phyloP scores from a whole-genome alignment of 2,888 invertebrate species.

The Autographa pulchrina region DNA sequence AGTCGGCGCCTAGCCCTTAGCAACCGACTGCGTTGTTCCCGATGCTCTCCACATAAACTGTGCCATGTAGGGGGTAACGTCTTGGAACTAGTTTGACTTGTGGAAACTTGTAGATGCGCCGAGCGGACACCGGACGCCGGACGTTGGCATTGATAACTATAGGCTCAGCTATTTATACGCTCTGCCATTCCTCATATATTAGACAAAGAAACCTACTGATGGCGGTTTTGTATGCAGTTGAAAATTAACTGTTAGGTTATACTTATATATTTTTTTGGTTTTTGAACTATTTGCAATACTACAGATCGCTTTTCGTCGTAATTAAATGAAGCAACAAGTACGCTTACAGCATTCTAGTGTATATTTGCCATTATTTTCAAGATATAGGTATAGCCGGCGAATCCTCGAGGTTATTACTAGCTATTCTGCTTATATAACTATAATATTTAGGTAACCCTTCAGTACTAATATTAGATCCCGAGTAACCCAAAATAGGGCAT shows the following conservation, averaged over 20 bases:
- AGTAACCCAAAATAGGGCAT: background rate
- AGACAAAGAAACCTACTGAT: background rate
- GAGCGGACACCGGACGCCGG: conserved; percentile 21
- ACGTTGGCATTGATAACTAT: conserved; percentile 37
- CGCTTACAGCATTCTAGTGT: too few species aligned
- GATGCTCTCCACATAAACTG: conserved; percentile 48
- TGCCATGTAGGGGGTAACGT: conserved; percentile 57
- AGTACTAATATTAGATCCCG: background rate
- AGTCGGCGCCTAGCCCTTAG: background rate
- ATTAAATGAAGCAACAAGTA: too few species aligned
- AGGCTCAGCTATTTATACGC: conserved; percentile 37
- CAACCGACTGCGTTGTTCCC: conserved; percentile 42
- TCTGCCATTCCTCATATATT: background rate
- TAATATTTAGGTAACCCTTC: too few species aligned
- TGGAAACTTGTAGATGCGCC: conserved; percentile 35
- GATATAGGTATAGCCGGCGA: too few species aligned
- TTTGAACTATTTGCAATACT: too few species aligned
- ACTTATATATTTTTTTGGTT: background rate
- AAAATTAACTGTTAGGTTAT: background rate
- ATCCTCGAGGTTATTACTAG: too few species aligned
- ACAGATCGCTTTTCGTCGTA: too few species aligned
- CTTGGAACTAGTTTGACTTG: conserved; percentile 62
- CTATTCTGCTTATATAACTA: too few species aligned
- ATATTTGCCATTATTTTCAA: too few species aligned
- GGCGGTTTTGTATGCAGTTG: background rate